Conservation (phyloP, 2,797 vertebrate genomes). For the Coluber constrictor region DNA sequence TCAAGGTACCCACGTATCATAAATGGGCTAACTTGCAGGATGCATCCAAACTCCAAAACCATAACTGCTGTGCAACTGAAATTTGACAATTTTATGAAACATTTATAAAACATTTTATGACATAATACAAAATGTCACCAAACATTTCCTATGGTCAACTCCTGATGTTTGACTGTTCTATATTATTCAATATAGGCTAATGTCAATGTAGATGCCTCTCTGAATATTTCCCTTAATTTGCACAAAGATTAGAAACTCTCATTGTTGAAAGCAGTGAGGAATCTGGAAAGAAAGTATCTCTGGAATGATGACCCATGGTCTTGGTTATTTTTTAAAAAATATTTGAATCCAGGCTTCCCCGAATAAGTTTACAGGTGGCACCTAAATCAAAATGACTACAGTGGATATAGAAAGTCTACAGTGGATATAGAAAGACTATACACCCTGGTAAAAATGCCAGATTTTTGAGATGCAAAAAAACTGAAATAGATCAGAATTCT, state of each 20-base stretch:
- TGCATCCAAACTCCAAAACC: background rate
- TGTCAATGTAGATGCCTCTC: background rate
- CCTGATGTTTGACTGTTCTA: background rate
- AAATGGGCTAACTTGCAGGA: background rate
- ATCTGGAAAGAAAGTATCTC: background rate
- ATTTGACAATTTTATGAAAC: background rate
- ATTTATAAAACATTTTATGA: background rate
- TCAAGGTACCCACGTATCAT: background rate
- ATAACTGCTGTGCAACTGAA: background rate
- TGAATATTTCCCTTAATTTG: background rate
- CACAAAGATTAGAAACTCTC: background rate
- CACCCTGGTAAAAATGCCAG: no score
- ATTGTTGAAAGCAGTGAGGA: background rate
- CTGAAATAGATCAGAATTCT: no score
- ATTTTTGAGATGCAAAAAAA: no score
- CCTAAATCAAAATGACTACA: background rate
- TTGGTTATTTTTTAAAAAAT: background rate
- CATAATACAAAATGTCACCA: background rate
- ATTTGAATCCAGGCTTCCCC: background rate
- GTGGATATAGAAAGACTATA: no score
- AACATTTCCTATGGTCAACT: background rate
- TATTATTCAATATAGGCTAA: background rate
- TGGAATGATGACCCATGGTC: background rate
- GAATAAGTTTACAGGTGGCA: background rate
- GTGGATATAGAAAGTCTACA: no score